A percentile compares a stretch with the other conserved stretches of the same genome.
phyloP scores from a whole-genome alignment of 2,888 invertebrate genomes.

The Drosophila ezoana region DNA sequence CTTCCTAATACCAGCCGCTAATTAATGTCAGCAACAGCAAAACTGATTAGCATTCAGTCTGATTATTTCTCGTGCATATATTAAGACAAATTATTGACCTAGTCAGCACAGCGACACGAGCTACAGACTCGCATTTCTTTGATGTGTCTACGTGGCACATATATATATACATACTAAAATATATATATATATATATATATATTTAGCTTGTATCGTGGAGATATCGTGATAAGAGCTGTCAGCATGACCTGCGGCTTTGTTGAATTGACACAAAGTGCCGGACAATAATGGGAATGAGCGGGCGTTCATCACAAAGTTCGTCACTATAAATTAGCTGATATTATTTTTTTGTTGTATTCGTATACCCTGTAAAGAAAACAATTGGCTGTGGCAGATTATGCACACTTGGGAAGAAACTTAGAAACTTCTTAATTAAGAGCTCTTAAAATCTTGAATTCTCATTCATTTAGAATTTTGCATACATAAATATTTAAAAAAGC shows the following conservation, averaged over 20 bases:
- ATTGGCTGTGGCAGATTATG: neutral
- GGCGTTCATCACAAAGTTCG: constrained; percentile 17
- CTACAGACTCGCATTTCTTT: constrained; percentile 23
- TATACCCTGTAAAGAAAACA: constrained; percentile 1
- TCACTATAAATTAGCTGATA: constrained; percentile 52
- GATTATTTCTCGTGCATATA: constrained; percentile 28
- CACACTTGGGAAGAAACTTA: too few species aligned
- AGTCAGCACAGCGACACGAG: constrained; percentile 25
- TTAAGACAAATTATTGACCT: constrained; percentile 48
- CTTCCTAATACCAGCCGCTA: constrained; percentile 35
- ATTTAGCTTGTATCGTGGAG: constrained; percentile 5
- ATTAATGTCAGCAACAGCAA: constrained; percentile 30
- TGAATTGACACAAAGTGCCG: constrained; percentile 42
- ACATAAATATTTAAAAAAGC: too few species aligned
- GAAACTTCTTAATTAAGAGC: too few species aligned
- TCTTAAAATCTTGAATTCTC: too few species aligned
- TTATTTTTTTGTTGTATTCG: constrained; percentile 37
- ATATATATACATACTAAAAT: neutral
- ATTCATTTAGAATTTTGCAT: too few species aligned
- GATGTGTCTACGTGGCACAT: neutral
- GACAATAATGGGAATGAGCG: constrained; percentile 29
- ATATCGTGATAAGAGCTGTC: constrained; percentile 21
- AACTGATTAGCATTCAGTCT: constrained; percentile 40
- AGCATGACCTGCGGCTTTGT: constrained; percentile 33
- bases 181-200: neutral